phyloP scores from a whole-genome alignment of 2,113 vertebrate genomes.

The Zosterops pallidus region DNA sequence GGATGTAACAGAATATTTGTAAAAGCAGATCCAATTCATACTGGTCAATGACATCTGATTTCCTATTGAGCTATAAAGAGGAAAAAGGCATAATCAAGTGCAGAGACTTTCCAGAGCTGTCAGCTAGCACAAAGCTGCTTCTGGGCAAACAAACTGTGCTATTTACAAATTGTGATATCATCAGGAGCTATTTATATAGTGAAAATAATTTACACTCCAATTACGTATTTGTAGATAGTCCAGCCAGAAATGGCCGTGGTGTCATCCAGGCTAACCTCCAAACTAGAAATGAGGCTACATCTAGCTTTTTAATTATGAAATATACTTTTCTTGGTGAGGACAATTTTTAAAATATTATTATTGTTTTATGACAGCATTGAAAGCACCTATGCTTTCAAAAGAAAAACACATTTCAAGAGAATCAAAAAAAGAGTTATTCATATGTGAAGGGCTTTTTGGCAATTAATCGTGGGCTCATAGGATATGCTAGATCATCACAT shows the following conservation, averaged over 20 bases:
- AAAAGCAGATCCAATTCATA: slow-evolving; percentile 7
- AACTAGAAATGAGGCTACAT: slow-evolving; percentile 32
- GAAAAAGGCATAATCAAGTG: slow-evolving; percentile 23
- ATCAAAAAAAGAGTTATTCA: background rate
- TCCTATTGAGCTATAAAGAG: slow-evolving; percentile 10
- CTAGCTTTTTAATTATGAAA: slow-evolving; percentile 52
- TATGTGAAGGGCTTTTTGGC: slow-evolving; percentile 10
- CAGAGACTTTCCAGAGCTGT: slow-evolving; percentile 48
- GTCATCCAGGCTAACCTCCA: slow-evolving; percentile 31
- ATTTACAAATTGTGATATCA: slow-evolving; percentile 67
- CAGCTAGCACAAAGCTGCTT: slow-evolving; percentile 27
- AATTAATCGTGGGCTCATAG: slow-evolving; percentile 37
- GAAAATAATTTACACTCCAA: slow-evolving; percentile 66
- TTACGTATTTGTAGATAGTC: slow-evolving; percentile 47
- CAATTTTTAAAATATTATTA: background rate
- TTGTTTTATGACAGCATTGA: slow-evolving; percentile 21
- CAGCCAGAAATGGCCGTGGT: slow-evolving; percentile 38
- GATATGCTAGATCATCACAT: slow-evolving; percentile 38
- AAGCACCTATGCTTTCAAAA: slow-evolving; percentile 9
- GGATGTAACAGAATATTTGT: background rate
- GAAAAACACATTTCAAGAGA: slow-evolving; percentile 15
- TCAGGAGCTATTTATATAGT: slow-evolving; percentile 61
- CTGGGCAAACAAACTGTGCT: slow-evolving; percentile 51
- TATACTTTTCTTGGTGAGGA: slow-evolving; percentile 41
- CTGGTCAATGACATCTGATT: slow-evolving; percentile 9